Conservation (phyloP, 2,888 invertebrate genomes). For the Mellilla xanthometata region DNA sequence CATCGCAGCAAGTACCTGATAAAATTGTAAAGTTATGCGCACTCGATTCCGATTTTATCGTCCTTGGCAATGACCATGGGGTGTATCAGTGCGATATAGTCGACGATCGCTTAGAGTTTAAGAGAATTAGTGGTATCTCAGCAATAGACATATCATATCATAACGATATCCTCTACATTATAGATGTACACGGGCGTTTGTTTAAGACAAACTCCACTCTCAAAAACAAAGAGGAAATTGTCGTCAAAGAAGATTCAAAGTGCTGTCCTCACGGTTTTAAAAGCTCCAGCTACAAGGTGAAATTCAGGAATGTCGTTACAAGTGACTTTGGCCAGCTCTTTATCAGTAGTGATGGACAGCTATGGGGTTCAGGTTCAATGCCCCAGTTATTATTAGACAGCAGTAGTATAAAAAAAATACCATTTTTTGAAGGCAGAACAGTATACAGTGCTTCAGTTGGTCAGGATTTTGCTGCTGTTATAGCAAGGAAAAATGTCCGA, state of each 20-base stretch:
- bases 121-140: constrained; percentile 75
- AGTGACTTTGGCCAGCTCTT: constrained; percentile 85
- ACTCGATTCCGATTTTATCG: constrained; percentile 62
- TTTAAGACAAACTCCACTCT: constrained; percentile 81
- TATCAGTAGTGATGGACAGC: constrained; percentile 85
- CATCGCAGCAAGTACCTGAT: constrained; percentile 67
- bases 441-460: constrained; percentile 89
- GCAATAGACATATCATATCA: constrained; percentile 85
- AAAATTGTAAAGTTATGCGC: constrained; percentile 74
- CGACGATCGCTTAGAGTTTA: constrained; percentile 65
- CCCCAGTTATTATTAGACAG: constrained; percentile 85
- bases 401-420: constrained; percentile 83
- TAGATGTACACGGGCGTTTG: constrained; percentile 84
- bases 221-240: constrained; percentile 82
- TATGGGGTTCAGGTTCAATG: constrained; percentile 87
- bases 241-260: constrained; percentile 84
- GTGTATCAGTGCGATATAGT: constrained; percentile 67
- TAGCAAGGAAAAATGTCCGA: constrained; percentile 84
- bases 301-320: constrained; percentile 84
- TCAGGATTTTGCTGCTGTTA: constrained; percentile 88
- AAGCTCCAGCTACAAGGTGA: constrained; percentile 83
- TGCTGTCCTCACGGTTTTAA: constrained; percentile 86
- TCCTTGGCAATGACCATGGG: constrained; percentile 71
- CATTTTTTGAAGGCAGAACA: constrained; percentile 86
- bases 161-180: constrained; percentile 82